Percentiles rank a stretch among this genome's conserved stretches.
These are phyloP conservation scores for Papilio polytes DNA, from an alignment of 1,140 invertebrate species.

Conservation along the genomic window DNA sequence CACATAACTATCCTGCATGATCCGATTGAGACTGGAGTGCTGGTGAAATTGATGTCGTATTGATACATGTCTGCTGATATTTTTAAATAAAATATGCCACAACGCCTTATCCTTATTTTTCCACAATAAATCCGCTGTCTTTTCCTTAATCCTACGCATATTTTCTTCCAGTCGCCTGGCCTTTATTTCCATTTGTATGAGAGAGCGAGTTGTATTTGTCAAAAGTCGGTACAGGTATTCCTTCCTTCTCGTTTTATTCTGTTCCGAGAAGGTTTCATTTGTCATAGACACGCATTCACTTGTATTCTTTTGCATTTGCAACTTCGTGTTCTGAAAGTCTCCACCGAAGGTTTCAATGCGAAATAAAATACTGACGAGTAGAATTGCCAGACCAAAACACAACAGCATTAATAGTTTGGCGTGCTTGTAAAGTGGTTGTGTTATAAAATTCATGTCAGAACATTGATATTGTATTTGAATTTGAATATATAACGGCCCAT, in stretches of 20 bases:
- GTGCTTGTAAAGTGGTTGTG: conserved; percentile 70
- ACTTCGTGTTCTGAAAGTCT: conserved; percentile 59
- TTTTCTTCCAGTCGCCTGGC: conserved; percentile 83
- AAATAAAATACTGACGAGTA: conserved; percentile 65
- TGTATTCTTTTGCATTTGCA: conserved; percentile 53
- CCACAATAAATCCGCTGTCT: conserved; percentile 83
- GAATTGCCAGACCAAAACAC: conserved; percentile 60
- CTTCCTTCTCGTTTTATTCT: conserved; percentile 72
- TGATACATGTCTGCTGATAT: conserved; percentile 81
- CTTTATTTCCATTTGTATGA: conserved; percentile 84
- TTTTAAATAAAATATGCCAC: conserved; percentile 83
- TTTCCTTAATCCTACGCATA: conserved; percentile 83
- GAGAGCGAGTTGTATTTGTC: conserved; percentile 82
- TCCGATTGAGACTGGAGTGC: conserved; percentile 77
- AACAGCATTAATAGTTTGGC: conserved; percentile 70
- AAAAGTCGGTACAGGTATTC: conserved; percentile 80
- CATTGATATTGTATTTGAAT: background rate
- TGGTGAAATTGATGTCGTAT: conserved; percentile 82
- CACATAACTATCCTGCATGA: conserved; percentile 85
- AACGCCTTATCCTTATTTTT: conserved; percentile 83
- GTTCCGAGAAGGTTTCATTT: conserved; percentile 69
- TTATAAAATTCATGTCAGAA: conserved; percentile 75
- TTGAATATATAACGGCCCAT: conserved; percentile 33
- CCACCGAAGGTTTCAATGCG: conserved; percentile 50
- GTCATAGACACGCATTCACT: conserved; percentile 65